Evolutionary conservation across 64 coral and sea anemone species (phyloP), one percentile per base, ranked within the genome.

Genomic region (Hydrozoanthus tunicans): DNA sequence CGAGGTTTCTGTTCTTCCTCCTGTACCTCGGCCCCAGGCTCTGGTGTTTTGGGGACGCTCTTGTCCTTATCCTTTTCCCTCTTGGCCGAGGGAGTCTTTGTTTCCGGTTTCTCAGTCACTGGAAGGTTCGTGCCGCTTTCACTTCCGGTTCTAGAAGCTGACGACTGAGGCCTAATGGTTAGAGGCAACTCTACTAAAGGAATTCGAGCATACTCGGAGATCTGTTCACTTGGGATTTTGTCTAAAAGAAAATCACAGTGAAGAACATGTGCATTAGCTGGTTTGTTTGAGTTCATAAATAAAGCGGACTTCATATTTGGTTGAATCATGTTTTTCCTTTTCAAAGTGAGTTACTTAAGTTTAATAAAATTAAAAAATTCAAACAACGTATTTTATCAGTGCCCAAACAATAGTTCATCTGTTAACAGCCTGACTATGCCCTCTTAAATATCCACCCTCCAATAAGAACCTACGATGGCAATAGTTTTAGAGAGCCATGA

Each of bases 1-100:
- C 95, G 89, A 14, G 95, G 53, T 62, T 96, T 96, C 12, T 94
- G 92, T 13, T 94, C 95, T 20, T 96, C 95, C 4, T 96, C 95
- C 52, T 86, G 88, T 77, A 77, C 27, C 56, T 88, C 84, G 58
- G 86, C 82, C 51, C 76, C 77, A 51, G 95, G 83, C 77, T 96
- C 95, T 12, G 94, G 94, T 15, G 94, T 96, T 79, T 96, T 96
- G 25, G 92, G 86, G 25, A 59, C 61, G 24, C 81, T 79, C 27
- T 93, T 93, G 9, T 92, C 91, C 58, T 91, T 96, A 5, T 93
- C 94, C 53, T 91, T 96, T 13, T 96, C 94, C 76, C 73, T 96
- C 58, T 85, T 96, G 5, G 81, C 92, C 32, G 95, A 91, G n/a
- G 95, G 95, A 58, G 92, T 96, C 61, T 96, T 96, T 4, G 90